Percentiles rank a stretch among this genome's conserved stretches.
Conservation (phyloP, 2,888 invertebrate genomes). For the Metacarcinus magister region DNA sequence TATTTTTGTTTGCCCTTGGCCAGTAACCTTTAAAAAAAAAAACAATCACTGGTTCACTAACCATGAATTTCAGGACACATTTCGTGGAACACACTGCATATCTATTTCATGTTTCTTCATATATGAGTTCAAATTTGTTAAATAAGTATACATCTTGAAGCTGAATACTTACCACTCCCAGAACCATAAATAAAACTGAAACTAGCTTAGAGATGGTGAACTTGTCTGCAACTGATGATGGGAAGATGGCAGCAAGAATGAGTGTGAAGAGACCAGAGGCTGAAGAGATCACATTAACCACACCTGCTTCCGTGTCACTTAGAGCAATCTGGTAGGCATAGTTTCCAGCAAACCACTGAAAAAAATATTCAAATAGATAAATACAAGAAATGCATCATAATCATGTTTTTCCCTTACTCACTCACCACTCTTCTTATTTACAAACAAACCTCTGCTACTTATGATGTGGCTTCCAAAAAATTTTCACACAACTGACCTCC, state of each 20-base stretch:
- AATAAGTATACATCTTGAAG: neutral
- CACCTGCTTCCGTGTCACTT: slow-evolving; percentile 91
- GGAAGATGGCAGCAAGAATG: slow-evolving; percentile 93
- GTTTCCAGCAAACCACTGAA: slow-evolving; percentile 97
- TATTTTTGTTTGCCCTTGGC: too few species aligned
- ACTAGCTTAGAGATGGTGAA: slow-evolving; percentile 94
- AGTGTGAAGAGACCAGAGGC: slow-evolving; percentile 94
- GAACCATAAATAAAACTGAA: slow-evolving; percentile 91
- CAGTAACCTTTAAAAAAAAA: too few species aligned
- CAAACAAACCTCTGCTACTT: neutral
- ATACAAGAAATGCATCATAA: neutral
- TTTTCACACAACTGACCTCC: neutral
- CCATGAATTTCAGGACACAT: too few species aligned
- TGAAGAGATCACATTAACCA: slow-evolving; percentile 95
- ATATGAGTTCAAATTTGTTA: neutral
- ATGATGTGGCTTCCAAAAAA: neutral
- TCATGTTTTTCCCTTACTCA: neutral
- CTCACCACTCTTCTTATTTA: neutral
- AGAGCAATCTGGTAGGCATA: slow-evolving; percentile 96
- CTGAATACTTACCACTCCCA: slow-evolving; percentile 89
- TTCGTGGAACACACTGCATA: too few species aligned
- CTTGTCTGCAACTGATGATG: slow-evolving; percentile 91
- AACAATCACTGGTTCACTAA: too few species aligned
- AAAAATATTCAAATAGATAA: slow-evolving; percentile 14
- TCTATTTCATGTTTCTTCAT: too few species aligned